Base-by-base conservation (phyloP, 92 coral and sea anemone species). In the Plumapathes pennacea region DNA sequence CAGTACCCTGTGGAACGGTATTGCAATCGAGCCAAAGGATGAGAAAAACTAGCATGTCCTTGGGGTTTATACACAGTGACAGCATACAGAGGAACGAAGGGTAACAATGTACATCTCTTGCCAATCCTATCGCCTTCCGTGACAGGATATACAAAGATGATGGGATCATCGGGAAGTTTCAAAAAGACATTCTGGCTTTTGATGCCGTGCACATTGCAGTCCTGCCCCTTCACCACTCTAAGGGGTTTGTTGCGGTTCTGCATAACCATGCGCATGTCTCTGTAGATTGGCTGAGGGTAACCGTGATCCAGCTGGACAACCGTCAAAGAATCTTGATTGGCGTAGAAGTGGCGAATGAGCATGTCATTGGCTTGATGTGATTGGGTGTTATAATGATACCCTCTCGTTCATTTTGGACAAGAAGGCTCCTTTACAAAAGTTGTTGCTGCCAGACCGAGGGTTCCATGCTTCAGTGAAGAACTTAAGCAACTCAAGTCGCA, bases 321-420 rank as follows among this genome's bases (percentile, higher is more conserved):
- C 4, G 56, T 37, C 2, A 50, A 2, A 9, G 56, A 37, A 1
- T 23, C 7, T 17, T 50, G 1, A 0, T 3, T 7, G 0, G 13
- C 1, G n/a, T n/a, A n/a, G n/a, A n/a, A n/a, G n/a, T n/a, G n/a
- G n/a, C n/a, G n/a, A n/a, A n/a, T n/a, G n/a, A n/a, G n/a, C n/a
- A n/a, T n/a, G n/a, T n/a, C n/a, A n/a, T n/a, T n/a, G n/a, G n/a
- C n/a, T n/a, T n/a, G n/a, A n/a, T n/a, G n/a, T n/a, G n/a, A n/a
- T n/a, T n/a, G n/a, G n/a, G n/a, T 53, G 60, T 24, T 53, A 53
- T 53, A 25, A 53, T 53, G 33, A 19, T 18, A 53, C 40, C n/a
- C n/a, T 53, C 20, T 4, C 38, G 13, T 14, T 14, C 31, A 28
- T 53, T 5, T 29, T 53, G 28, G 60, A 53, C 22, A 53, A 53